A percentile compares a stretch with the other conserved stretches of the same genome.
These are phyloP conservation scores for Zootermopsis nevadensis DNA, from an alignment of 2,888 invertebrate species.

Conservation along the genomic window DNA sequence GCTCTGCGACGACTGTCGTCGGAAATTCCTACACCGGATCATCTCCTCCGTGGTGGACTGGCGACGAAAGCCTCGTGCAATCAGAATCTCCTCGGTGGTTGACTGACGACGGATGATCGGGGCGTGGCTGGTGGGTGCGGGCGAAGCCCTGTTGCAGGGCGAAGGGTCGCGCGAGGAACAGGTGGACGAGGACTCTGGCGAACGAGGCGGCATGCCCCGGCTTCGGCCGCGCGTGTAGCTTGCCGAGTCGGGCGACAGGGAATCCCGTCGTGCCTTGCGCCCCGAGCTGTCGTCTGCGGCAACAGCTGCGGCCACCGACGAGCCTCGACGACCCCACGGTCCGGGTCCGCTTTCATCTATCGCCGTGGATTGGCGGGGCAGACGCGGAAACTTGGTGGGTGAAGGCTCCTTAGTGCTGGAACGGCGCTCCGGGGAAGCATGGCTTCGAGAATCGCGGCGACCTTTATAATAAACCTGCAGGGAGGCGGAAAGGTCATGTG, in stretches of 20 bases:
- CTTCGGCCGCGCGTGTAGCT: constrained; percentile 69
- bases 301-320: constrained; percentile 64
- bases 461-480: constrained; percentile 58
- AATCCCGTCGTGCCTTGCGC: constrained; percentile 82
- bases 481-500: too few species aligned
- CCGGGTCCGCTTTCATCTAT: constrained; percentile 87
- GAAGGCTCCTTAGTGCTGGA: constrained; percentile 56
- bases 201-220: constrained; percentile 60
- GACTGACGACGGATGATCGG: constrained; percentile 87
- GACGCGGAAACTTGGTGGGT: constrained; percentile 69
- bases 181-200: constrained; percentile 68
- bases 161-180: constrained; percentile 89
- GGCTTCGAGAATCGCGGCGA: constrained; percentile 59
- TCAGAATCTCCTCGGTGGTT: constrained; percentile 91
- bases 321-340: constrained; percentile 74
- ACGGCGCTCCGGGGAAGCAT: constrained; percentile 60
- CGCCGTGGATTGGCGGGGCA: constrained; percentile 89
- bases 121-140: constrained; percentile 67
- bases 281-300: constrained; percentile 65
- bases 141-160: constrained; percentile 72
- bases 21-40: constrained; percentile 90
- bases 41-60: constrained; percentile 94
- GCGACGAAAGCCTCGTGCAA: constrained; percentile 88
- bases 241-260: constrained; percentile 91
- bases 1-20: constrained; percentile 90